Evolutionary conservation across 2,888 invertebrate genomes (phyloP).

Genomic region (Tillus elongatus): DNA sequence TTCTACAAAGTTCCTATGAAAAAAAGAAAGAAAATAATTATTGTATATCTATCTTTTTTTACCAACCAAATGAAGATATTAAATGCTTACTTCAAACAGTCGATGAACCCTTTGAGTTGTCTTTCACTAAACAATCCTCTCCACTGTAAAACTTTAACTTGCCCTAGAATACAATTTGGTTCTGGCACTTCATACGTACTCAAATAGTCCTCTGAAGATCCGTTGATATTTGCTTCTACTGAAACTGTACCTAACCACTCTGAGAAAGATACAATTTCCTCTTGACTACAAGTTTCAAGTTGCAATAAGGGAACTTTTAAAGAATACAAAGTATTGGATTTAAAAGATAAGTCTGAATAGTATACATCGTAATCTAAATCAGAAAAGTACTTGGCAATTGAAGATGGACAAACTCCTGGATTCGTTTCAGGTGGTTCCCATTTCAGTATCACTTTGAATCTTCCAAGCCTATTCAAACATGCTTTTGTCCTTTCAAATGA

Average conservation of each 20-base stretch:
- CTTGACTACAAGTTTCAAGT: slow-evolving; percentile 24
- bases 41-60: too few relatives aligned
- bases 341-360: slow-evolving; percentile 40
- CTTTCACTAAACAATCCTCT: slow-evolving; percentile 45
- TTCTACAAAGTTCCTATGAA: too few relatives aligned
- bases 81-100: too few relatives aligned
- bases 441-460: slow-evolving; percentile 41
- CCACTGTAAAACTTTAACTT: slow-evolving; percentile 41
- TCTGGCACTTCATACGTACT: slow-evolving; percentile 39
- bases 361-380: slow-evolving; percentile 41
- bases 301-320: slow-evolving; percentile 38
- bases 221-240: slow-evolving; percentile 39
- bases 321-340: slow-evolving; percentile 34
- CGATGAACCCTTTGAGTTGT: slow-evolving; percentile 36
- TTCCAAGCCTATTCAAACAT: slow-evolving; percentile 38
- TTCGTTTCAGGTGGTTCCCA: slow-evolving; percentile 47
- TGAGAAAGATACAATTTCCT: slow-evolving; percentile 37
- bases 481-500: slow-evolving; percentile 40
- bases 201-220: slow-evolving; percentile 33
- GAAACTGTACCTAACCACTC: slow-evolving; percentile 51
- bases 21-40: too few relatives aligned
- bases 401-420: slow-evolving; percentile 48
- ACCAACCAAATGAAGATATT: too few relatives aligned
- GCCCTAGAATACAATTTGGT: slow-evolving; percentile 32
- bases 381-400: slow-evolving; percentile 49